phyloP scores from a whole-genome alignment of 2,888 invertebrate genomes.

The Phrixothrix hirtus region DNA sequence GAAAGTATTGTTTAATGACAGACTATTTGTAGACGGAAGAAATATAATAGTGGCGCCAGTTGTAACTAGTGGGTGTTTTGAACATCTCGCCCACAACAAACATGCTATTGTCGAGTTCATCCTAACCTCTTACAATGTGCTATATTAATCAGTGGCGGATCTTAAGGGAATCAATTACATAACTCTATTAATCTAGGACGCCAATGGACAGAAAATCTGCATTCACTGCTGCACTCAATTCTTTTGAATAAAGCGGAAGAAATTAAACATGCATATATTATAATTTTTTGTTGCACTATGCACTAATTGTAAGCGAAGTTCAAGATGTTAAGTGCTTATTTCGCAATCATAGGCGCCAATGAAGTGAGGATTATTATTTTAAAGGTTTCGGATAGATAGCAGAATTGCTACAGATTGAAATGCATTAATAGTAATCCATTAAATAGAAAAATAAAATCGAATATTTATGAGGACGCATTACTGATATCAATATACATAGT shows the following conservation, averaged over 20 bases:
- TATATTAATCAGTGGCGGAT: background rate
- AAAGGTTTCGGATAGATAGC: constrained; percentile 7
- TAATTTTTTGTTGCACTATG: no score
- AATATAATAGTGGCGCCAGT: constrained; percentile 39
- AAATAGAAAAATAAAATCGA: constrained; percentile 4
- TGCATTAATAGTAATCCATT: no score
- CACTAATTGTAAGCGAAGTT: constrained; percentile 28
- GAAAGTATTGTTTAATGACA: constrained; percentile 36
- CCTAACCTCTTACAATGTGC: constrained; percentile 8
- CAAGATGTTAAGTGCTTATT: constrained; percentile 35
- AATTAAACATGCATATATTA: no score
- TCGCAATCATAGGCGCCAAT: constrained; percentile 36
- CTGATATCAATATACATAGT: constrained; percentile 4
- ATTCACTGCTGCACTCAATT: no score
- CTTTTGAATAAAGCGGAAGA: no score
- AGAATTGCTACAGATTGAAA: no score
- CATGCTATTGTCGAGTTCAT: constrained; percentile 24
- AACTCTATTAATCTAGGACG: no score
- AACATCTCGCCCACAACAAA: constrained; percentile 36
- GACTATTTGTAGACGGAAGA: constrained; percentile 38
- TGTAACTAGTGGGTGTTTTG: constrained; percentile 37
- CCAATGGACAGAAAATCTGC: no score
- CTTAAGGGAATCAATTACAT: no score
- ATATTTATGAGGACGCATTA: constrained; percentile 5
- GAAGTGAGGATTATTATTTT: constrained; percentile 24